Percentiles rank a stretch among this genome's conserved stretches.
Evolutionary conservation across 2,888 invertebrate genomes (phyloP).

Genomic region (Polydrusus pterygomalis): DNA sequence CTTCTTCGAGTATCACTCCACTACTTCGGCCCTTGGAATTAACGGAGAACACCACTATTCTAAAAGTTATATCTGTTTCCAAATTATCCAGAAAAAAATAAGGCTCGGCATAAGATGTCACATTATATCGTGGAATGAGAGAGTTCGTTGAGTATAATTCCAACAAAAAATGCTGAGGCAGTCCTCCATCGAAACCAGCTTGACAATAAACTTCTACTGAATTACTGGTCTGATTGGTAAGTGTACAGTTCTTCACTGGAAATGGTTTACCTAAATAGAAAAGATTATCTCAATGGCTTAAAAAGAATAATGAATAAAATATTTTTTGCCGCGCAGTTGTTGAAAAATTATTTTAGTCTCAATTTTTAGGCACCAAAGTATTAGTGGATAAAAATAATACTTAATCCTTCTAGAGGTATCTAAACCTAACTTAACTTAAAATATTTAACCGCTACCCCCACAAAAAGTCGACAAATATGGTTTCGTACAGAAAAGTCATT

Average conservation of each 20-base stretch:
- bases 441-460: too few relatives aligned
- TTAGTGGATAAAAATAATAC: too few relatives aligned
- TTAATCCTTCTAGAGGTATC: too few relatives aligned
- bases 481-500: too few relatives aligned
- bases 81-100: conserved; percentile 85
- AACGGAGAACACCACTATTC: conserved; percentile 84
- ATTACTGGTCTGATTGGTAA: conserved; percentile 89
- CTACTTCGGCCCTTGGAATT: conserved; percentile 89
- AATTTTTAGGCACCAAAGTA: too few relatives aligned
- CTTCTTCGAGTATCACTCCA: conserved; percentile 82
- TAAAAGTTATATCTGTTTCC: conserved; percentile 86
- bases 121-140: conserved; percentile 75
- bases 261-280: conserved; percentile 83
- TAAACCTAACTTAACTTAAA: too few relatives aligned
- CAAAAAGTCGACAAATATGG: too few relatives aligned
- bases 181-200: conserved; percentile 91
- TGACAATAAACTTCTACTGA: conserved; percentile 86
- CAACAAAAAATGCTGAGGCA: conserved; percentile 89
- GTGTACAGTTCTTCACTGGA: conserved; percentile 88
- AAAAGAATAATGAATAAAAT: too few relatives aligned
- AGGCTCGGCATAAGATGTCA: conserved; percentile 80
- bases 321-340: too few relatives aligned
- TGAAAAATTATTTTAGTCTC: too few relatives aligned
- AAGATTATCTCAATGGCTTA: too few relatives aligned
- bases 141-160: conserved; percentile 79